phyloP scores from a whole-genome alignment of 2,888 invertebrate genomes.

The Polietes domitor region DNA sequence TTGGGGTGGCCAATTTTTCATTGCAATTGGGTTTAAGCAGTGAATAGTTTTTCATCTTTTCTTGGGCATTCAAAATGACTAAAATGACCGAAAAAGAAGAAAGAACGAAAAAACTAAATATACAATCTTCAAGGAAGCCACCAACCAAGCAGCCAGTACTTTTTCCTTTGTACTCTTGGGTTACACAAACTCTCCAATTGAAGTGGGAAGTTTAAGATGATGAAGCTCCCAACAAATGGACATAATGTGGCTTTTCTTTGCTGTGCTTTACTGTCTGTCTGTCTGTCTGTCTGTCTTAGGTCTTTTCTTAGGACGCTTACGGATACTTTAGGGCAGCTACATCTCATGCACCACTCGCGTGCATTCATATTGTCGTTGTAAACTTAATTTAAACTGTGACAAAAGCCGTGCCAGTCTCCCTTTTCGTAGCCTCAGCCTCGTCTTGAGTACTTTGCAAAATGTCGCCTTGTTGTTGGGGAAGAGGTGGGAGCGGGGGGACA shows the following conservation, averaged over 20 bases:
- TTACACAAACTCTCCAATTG: constrained; percentile 10
- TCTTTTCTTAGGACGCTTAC: neutral
- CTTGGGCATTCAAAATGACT: neutral
- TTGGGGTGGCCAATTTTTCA: constrained; percentile 61
- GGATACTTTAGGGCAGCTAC: neutral
- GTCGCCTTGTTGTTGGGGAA: neutral
- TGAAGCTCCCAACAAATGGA: constrained; percentile 43
- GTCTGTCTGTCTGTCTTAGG: neutral
- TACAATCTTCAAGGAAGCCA: neutral
- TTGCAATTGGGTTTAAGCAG: constrained; percentile 47
- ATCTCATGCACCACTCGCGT: neutral
- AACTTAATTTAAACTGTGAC: constrained; percentile 64
- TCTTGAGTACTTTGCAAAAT: neutral
- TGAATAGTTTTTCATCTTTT: constrained; percentile 46
- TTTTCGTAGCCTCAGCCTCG: neutral
- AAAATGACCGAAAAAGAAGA: neutral
- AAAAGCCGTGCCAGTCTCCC: constrained; percentile 37
- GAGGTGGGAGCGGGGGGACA: neutral
- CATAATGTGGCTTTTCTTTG: constrained; percentile 60
- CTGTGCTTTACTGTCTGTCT: neutral
- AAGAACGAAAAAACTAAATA: neutral
- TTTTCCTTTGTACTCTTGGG: constrained; percentile 1
- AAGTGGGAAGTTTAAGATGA: constrained; percentile 46
- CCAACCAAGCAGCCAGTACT: neutral
- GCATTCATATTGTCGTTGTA: constrained; percentile 32